A percentile compares a stretch with the other conserved stretches of the same genome.
These are phyloP conservation scores for Pteronotus mesoamericanus DNA, from an alignment of 2,797 vertebrate genomes.

Conservation along the genomic window DNA sequence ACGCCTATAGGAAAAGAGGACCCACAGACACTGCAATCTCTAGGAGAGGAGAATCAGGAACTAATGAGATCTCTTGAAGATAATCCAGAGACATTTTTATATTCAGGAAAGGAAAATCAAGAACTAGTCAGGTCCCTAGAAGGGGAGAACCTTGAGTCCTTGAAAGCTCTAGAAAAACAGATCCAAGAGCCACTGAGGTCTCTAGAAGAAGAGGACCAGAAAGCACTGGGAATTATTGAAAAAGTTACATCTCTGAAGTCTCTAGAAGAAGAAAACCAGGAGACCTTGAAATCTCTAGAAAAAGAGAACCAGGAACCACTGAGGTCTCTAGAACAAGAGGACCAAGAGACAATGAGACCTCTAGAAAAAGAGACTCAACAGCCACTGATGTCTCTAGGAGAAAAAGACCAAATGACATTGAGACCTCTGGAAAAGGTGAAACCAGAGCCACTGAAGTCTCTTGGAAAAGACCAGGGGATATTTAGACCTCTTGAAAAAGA, in stretches of 20 bases:
- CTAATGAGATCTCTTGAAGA: not conserved
- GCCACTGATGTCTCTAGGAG: not conserved
- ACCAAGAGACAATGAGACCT: not conserved
- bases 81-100: not conserved
- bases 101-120: slow-evolving; percentile 23
- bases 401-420: not conserved
- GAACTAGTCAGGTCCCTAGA: slow-evolving; percentile 7
- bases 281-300: not conserved
- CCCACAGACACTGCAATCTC: not conserved
- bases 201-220: not conserved
- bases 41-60: slow-evolving; percentile 16
- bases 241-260: not conserved
- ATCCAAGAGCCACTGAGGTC: not conserved
- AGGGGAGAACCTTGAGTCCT: not conserved
- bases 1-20: not conserved
- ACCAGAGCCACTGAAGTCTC: not conserved
- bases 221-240: not conserved
- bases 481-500: not conserved
- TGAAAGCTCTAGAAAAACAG: not conserved
- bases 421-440: not conserved
- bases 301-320: not conserved
- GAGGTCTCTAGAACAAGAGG: not conserved
- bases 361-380: not conserved
- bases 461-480: slow-evolving; percentile 29
- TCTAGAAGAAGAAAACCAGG: not conserved